These are phyloP conservation scores for Burhinus oedicnemus DNA, from an alignment of 2,113 vertebrate genomes.

Conservation along the genomic window DNA sequence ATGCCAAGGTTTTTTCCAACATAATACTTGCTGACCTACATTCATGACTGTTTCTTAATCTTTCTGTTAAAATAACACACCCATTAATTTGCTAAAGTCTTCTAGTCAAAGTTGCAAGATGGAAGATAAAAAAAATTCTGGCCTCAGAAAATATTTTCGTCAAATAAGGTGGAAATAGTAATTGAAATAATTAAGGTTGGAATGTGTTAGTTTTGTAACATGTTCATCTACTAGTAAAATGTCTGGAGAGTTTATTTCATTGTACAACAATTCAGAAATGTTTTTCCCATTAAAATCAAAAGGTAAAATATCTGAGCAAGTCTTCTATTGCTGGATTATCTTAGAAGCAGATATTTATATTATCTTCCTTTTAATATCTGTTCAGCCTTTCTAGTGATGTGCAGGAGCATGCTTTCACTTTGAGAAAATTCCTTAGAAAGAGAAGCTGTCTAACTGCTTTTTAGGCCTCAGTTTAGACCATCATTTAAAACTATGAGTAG, in stretches of 20 bases:
- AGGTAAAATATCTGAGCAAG: neutral
- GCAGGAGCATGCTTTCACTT: neutral
- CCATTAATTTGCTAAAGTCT: conserved; percentile 47
- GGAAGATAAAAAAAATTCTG: conserved; percentile 36
- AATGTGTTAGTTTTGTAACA: neutral
- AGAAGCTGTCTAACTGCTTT: neutral
- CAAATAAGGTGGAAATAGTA: conserved; percentile 3
- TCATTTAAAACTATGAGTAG: neutral
- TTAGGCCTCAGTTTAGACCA: neutral
- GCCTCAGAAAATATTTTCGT: conserved; percentile 52
- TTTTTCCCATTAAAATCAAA: neutral
- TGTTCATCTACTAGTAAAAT: neutral
- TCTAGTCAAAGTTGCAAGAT: conserved; percentile 14
- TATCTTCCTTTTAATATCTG: neutral
- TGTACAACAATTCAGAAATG: neutral
- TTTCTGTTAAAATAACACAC: conserved; percentile 61
- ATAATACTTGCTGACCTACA: conserved; percentile 61
- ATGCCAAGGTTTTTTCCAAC: conserved; percentile 27
- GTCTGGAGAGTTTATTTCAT: neutral
- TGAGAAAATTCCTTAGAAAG: neutral
- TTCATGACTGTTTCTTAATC: conserved; percentile 59
- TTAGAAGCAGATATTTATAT: neutral
- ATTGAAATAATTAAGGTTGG: neutral
- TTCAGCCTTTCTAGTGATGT: neutral
- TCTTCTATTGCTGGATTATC: neutral